Evolutionary conservation across 2,113 vertebrate genomes (phyloP).

Genomic region (Xenus cinereus): DNA sequence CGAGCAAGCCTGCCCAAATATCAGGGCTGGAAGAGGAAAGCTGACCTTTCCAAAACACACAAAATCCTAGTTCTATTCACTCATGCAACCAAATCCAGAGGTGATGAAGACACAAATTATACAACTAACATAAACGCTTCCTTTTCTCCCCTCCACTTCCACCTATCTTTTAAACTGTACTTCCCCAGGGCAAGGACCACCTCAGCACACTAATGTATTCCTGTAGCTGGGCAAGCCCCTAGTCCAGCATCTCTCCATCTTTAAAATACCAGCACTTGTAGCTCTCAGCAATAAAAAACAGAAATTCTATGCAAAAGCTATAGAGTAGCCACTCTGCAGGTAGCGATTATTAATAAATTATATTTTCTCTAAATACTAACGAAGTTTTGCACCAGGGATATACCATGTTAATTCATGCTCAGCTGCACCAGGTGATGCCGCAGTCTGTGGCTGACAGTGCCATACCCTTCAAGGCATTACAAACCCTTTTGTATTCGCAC

Average conservation of each 20-base stretch:
- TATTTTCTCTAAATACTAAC: not conserved
- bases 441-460: not conserved
- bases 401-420: not conserved
- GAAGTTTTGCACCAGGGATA: not conserved
- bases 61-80: not conserved
- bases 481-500: not conserved
- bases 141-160: not conserved
- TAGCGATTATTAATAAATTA: not conserved
- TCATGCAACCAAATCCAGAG: not conserved
- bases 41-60: not conserved
- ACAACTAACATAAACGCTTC: not conserved
- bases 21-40: not conserved
- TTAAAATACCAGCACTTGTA: not conserved
- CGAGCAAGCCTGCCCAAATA: not conserved
- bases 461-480: not conserved
- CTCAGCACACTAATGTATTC: not conserved
- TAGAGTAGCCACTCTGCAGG: not conserved
- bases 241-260: not conserved
- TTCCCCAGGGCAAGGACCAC: not conserved
- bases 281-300: not conserved
- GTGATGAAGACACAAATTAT: not conserved
- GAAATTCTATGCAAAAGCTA: not conserved
- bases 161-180: accelerated
- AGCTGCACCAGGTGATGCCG: not conserved
- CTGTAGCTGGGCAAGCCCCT: not conserved